A percentile compares a stretch with the other conserved stretches of the same genome.
These are phyloP conservation scores for Arbacia lixula DNA, from an alignment of 53 echinoderm and acorn worm genomes.

Conservation along the genomic window DNA sequence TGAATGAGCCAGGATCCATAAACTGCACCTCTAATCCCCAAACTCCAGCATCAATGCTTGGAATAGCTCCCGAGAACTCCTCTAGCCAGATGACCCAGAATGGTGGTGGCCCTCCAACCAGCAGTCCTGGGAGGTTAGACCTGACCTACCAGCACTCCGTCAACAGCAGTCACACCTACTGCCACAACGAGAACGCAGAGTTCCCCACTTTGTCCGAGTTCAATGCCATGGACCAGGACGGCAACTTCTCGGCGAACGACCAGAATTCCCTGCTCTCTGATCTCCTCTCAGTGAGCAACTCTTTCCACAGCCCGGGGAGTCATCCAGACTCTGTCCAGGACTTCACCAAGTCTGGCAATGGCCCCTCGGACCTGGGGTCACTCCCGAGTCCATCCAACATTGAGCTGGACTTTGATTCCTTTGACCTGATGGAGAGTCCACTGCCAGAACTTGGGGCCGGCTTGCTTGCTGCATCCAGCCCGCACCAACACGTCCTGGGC, in stretches of 20 bases:
- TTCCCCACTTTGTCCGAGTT: constrained; percentile 58
- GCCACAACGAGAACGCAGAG: constrained; percentile 5
- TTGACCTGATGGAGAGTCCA: constrained; percentile 85
- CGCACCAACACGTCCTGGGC: not conserved
- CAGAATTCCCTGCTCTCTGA: constrained; percentile 40
- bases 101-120: not conserved
- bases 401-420: constrained; percentile 87
- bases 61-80: not conserved
- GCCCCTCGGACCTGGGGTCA: constrained; percentile 41
- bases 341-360: constrained; percentile 16
- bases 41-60: not conserved
- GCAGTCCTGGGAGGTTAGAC: not conserved
- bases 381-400: constrained; percentile 65
- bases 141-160: constrained; percentile 18
- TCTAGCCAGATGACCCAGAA: not conserved
- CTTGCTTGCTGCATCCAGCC: constrained; percentile 1
- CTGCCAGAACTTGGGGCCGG: constrained; percentile 61
- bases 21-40: not conserved
- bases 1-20: not conserved
- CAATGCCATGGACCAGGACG: constrained; percentile 56
- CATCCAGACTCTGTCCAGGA: not conserved
- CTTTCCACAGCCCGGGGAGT: not conserved
- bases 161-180: constrained; percentile 29
- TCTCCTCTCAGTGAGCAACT: constrained; percentile 14
- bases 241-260: constrained; percentile 23